These are phyloP conservation scores for Callionymus lyra DNA, from an alignment of 2,113 vertebrate species.

Conservation along the genomic window DNA sequence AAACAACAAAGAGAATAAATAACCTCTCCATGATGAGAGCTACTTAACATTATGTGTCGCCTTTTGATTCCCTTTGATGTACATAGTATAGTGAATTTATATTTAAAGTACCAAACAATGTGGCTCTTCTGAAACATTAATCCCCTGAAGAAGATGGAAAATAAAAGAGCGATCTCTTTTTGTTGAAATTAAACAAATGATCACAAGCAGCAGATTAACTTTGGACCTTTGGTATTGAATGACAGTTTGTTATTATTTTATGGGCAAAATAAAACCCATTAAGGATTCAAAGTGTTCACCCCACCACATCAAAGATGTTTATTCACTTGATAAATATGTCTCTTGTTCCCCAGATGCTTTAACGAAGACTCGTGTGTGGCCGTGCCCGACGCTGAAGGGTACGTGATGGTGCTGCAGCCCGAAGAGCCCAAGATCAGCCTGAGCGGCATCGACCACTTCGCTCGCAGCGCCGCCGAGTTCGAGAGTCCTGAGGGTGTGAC, in stretches of 20 bases:
- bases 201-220: too few species aligned
- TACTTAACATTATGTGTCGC: constrained; percentile 4
- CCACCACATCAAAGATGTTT: too few species aligned
- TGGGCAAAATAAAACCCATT: too few species aligned
- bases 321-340: background rate
- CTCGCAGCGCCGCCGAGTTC: constrained; percentile 88
- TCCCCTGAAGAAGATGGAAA: too few species aligned
- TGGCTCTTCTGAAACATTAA: too few species aligned
- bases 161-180: too few species aligned
- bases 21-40: constrained; percentile 4
- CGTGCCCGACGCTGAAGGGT: constrained; percentile 79
- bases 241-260: too few species aligned
- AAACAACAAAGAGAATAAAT: constrained; percentile 22
- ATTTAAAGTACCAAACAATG: too few species aligned
- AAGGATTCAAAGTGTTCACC: too few species aligned
- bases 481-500: constrained; percentile 82
- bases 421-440: constrained; percentile 96
- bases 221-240: too few species aligned
- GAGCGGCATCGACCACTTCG: constrained; percentile 92
- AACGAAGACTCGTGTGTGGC: constrained; percentile 79
- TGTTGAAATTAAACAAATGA: too few species aligned
- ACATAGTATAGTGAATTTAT: too few species aligned
- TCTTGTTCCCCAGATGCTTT: constrained; percentile 70
- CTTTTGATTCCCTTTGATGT: constrained; percentile 13
- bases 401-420: constrained; percentile 89